A percentile compares a stretch with the other conserved stretches of the same genome.
These are phyloP conservation scores for Charaxes varanes DNA, from an alignment of 1,140 invertebrate species.

Conservation along the genomic window DNA sequence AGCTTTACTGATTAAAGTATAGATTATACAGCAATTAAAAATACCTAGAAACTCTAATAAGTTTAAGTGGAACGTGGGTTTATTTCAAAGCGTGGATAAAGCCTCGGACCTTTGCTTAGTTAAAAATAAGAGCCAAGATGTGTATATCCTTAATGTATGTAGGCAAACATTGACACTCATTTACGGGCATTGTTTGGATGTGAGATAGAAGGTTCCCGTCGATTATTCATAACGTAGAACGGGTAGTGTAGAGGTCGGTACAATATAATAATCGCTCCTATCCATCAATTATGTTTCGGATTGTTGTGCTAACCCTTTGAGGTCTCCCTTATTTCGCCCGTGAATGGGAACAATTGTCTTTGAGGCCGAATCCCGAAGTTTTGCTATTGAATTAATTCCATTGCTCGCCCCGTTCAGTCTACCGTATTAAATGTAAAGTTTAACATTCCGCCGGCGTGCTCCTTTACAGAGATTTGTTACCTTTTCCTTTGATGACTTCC, in stretches of 20 bases:
- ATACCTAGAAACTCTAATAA: too few relatives aligned
- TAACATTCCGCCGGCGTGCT: conserved; percentile 38
- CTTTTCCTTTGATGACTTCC: conserved; percentile 25
- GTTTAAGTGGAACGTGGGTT: too few relatives aligned
- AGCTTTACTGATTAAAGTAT: neutral
- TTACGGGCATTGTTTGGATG: too few relatives aligned
- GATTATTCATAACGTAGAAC: too few relatives aligned
- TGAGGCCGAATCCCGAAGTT: conserved; percentile 55
- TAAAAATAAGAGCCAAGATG: too few relatives aligned
- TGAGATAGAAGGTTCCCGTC: neutral
- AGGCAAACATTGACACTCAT: too few relatives aligned
- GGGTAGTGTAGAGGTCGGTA: conserved; percentile 10
- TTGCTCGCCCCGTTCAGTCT: conserved; percentile 53
- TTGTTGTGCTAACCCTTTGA: conserved; percentile 48
- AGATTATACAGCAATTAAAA: too few relatives aligned
- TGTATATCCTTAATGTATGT: too few relatives aligned
- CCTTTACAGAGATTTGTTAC: conserved; percentile 32
- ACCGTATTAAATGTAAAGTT: conserved; percentile 52
- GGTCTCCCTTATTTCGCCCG: conserved; percentile 50
- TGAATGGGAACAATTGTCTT: conserved; percentile 59
- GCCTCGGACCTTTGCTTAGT: too few relatives aligned
- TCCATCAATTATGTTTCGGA: conserved; percentile 47
- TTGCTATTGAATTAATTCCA: conserved; percentile 67
- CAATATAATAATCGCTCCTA: conserved; percentile 18
- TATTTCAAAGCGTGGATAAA: too few relatives aligned